Evolutionary conservation across 1,140 invertebrate genomes (phyloP).

Genomic region (Globodera rostochiensis): DNA sequence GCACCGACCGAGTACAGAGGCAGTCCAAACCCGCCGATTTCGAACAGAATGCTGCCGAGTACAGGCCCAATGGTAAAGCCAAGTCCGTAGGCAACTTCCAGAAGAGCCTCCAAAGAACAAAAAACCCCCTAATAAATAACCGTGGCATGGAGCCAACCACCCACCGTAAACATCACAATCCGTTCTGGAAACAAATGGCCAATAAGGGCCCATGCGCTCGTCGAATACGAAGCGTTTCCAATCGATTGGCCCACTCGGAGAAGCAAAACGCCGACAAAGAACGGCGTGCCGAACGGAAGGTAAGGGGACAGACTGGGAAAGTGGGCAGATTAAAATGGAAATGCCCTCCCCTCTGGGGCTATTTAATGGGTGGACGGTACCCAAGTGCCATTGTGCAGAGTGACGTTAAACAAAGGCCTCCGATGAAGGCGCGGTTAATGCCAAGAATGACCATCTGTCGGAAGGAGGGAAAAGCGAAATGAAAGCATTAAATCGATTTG

Average conservation of each 20-base stretch:
- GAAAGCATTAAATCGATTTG: not conserved
- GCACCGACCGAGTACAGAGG: constrained; percentile 15
- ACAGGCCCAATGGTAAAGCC: constrained; percentile 20
- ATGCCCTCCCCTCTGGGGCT: too few relatives aligned
- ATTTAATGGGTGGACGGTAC: not conserved
- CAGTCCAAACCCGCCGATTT: constrained; percentile 16
- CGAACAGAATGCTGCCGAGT: constrained; percentile 14
- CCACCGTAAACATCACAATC: constrained; percentile 14
- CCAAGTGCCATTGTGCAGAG: constrained; percentile 22
- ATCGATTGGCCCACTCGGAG: constrained; percentile 15
- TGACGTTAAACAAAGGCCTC: not conserved
- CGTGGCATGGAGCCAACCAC: not conserved
- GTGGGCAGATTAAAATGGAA: too few relatives aligned
- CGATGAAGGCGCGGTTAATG: constrained; percentile 5
- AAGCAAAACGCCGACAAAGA: constrained; percentile 17
- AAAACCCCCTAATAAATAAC: not conserved
- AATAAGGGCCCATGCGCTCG: constrained; percentile 14
- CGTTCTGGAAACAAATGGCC: constrained; percentile 13
- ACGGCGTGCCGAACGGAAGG: constrained; percentile 2
- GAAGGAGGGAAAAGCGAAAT: not conserved
- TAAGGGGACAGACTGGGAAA: not conserved
- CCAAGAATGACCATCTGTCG: constrained; percentile 16
- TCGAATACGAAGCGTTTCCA: constrained; percentile 5
- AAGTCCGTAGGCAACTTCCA: constrained; percentile 14
- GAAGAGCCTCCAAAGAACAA: not conserved